phyloP scores from a whole-genome alignment of 2,888 invertebrate genomes.

The Dendrolimus houi region DNA sequence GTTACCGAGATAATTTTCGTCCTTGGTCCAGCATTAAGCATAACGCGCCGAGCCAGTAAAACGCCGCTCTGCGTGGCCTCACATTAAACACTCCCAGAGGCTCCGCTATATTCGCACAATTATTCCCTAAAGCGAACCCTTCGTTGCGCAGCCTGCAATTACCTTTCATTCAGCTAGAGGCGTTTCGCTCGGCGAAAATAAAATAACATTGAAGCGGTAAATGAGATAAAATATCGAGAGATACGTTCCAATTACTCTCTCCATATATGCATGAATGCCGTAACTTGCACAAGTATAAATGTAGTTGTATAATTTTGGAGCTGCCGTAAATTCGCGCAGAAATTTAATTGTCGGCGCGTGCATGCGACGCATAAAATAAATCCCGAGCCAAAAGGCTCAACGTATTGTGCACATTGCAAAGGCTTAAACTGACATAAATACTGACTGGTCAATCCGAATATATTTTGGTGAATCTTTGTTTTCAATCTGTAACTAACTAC shows the following conservation, averaged over 20 bases:
- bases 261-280: constrained; percentile 29
- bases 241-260: constrained; percentile 52
- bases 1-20: constrained; percentile 67
- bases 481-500: constrained; percentile 30
- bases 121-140: constrained; percentile 72
- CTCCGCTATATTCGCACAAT: constrained; percentile 65
- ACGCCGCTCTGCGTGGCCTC: constrained; percentile 54
- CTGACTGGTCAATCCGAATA: constrained; percentile 12
- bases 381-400: constrained; percentile 26
- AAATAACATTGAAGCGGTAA: constrained; percentile 64
- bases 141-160: constrained; percentile 65
- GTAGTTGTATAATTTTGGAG: constrained; percentile 26
- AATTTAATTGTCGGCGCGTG: constrained; percentile 39
- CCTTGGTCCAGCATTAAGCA: constrained; percentile 63
- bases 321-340: constrained; percentile 29
- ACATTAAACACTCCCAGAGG: constrained; percentile 70
- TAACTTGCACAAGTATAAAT: constrained; percentile 4
- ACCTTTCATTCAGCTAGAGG: constrained; percentile 66
- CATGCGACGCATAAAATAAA: constrained; percentile 30
- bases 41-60: constrained; percentile 54
- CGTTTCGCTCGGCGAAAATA: constrained; percentile 48
- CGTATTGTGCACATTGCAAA: constrained; percentile 19
- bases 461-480: constrained; percentile 24
- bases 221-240: constrained; percentile 63
- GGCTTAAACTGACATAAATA: constrained; percentile 21